Base-by-base conservation (phyloP, 2,797 vertebrate species). In the Oreochromis mossambicus region DNA sequence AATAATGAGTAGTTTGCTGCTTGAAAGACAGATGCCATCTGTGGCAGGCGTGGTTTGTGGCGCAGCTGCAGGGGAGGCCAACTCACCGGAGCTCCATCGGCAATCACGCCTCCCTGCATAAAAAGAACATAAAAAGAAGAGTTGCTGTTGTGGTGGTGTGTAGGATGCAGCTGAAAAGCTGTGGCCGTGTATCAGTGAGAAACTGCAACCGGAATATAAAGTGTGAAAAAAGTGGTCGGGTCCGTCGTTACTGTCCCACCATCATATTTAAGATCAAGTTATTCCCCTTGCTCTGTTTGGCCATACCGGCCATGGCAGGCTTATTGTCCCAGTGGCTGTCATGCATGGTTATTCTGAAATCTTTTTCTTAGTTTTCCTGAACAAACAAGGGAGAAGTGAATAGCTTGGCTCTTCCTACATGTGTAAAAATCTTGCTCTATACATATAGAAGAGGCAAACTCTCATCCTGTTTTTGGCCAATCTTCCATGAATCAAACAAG, bases 261-360 rank as follows among this genome's bases (percentile, higher is more conserved):
- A 95, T 95, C 92, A 91, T 88, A 93, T 95, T 92, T 94, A 91
- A 93, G 93, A 96, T 95, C 90, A 94, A 95, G 92, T 94, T 95
- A 92, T 96, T 94, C 91, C 85, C 82, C 86, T 54, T 50, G 78
- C 79, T 75, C 88, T 83, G 83, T 46, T 10, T 48, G 81, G 70
- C 83, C 48, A 13, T 19, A 88, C 81, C 63, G 50, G 83, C 82
- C 91, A 86, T 87, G 91, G 70, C 90, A 90, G 90, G 85, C 82
- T 90, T 48, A 43, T 32, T 76, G 84, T 79, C 89, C 91, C 50
- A 56, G 70, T 77, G 84, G 90, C 88, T 88, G 89, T 94, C 86
- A 92, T 68, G 52, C 82, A 56, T 52, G 66, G 81, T 84, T 92
- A 86, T 90, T 93, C 87, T 91, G 79, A 91, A 81, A 89, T 89